Conservation (phyloP, 2,113 vertebrate species). For the Dendropsophus ebraccatus region DNA sequence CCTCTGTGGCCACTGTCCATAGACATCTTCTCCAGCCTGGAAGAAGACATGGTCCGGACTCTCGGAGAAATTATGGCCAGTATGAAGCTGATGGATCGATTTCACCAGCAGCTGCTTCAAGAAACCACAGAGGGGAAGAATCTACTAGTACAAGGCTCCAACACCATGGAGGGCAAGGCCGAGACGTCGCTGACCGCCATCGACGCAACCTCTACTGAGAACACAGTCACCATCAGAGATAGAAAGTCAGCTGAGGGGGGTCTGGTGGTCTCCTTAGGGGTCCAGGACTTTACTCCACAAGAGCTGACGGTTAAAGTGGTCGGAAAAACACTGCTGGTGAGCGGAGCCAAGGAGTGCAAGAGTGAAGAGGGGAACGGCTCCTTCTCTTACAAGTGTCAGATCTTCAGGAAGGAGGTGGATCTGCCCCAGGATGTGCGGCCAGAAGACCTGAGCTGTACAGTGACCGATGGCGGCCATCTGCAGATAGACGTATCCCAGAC, state of each 20-base stretch:
- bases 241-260: constrained; percentile 12
- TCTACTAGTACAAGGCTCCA: constrained; percentile 10
- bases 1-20: constrained; percentile 35
- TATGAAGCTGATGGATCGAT: constrained; percentile 64
- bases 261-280: constrained; percentile 64
- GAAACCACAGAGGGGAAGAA: constrained; percentile 22
- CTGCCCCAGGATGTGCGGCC: constrained; percentile 55
- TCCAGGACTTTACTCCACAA: constrained; percentile 61
- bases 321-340: constrained; percentile 60
- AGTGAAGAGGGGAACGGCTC: constrained; percentile 48
- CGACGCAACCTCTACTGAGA: constrained; percentile 59
- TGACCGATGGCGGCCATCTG: constrained; percentile 56
- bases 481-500: constrained; percentile 46
- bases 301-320: constrained; percentile 61
- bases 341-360: constrained; percentile 54
- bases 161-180: background rate
- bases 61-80: constrained; percentile 62
- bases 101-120: constrained; percentile 57
- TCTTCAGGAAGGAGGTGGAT: constrained; percentile 60
- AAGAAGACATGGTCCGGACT: constrained; percentile 16
- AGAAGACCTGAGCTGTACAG: constrained; percentile 54
- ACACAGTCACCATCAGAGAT: background rate
- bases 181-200: too few relatives aligned
- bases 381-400: constrained; percentile 57
- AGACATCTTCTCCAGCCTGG: constrained; percentile 62